Percentiles rank a stretch among this genome's conserved stretches.
phyloP scores from a whole-genome alignment of 1,140 invertebrate species.

The Drosophila ananassae region DNA sequence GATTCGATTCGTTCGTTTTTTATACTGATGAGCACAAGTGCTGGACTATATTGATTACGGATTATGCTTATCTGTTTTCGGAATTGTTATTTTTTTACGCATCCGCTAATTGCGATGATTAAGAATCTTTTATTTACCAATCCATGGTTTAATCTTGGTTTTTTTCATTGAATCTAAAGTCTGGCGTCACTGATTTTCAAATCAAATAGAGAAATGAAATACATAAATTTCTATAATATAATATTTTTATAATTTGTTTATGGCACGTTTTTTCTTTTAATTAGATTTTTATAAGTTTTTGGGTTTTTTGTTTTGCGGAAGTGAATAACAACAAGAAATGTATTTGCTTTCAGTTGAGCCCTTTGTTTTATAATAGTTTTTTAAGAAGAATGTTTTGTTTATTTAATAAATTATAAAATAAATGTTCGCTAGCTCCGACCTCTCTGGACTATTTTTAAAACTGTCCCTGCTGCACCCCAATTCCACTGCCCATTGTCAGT shows the following conservation, averaged over 20 bases:
- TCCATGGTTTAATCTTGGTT: too few species aligned
- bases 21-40: background rate
- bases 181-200: too few species aligned
- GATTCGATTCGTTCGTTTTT: background rate
- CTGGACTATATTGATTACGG: background rate
- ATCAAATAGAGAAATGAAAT: too few species aligned
- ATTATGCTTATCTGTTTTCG: background rate
- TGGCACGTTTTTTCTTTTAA: too few species aligned
- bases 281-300: too few species aligned
- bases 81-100: background rate
- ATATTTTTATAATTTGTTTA: too few species aligned
- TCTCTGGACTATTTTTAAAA: background rate
- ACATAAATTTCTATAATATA: too few species aligned
- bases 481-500: slow-evolving; percentile 35
- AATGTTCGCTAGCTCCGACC: background rate
- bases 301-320: too few species aligned
- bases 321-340: too few species aligned
- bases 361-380: too few species aligned
- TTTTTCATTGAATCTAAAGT: too few species aligned
- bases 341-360: too few species aligned
- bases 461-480: slow-evolving; percentile 3
- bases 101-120: background rate
- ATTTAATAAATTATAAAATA: background rate
- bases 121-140: background rate
- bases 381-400: background rate